Evolutionary conservation across 2,888 invertebrate genomes (phyloP).

Genomic region (Amphipyra tragopoginis): DNA sequence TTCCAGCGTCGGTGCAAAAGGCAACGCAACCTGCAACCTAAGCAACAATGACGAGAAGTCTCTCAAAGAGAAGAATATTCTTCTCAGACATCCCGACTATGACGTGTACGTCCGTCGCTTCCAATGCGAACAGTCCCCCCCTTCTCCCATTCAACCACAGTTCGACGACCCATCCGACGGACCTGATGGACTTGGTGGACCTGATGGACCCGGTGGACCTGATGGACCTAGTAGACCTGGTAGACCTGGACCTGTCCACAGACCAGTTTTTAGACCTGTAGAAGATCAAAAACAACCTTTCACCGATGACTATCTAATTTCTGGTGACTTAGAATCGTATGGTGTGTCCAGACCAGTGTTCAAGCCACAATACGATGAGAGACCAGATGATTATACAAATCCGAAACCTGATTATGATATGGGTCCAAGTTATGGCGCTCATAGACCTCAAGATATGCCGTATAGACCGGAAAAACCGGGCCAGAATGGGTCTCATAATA

Average conservation of each 20-base stretch:
- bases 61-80: constrained; percentile 74
- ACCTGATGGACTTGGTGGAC: constrained; percentile 27
- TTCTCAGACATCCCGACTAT: constrained; percentile 80
- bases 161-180: constrained; percentile 69
- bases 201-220: constrained; percentile 31
- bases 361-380: constrained; percentile 66
- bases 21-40: constrained; percentile 84
- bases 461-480: constrained; percentile 67
- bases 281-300: constrained; percentile 74
- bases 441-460: constrained; percentile 77
- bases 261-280: constrained; percentile 80
- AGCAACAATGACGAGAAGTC: constrained; percentile 78
- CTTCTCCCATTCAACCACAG: constrained; percentile 76
- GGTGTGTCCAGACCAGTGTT: constrained; percentile 61
- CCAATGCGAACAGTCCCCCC: constrained; percentile 82
- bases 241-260: constrained; percentile 57
- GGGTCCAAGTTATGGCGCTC: constrained; percentile 79
- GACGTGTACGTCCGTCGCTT: constrained; percentile 82
- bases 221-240: constrained; percentile 41
- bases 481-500: constrained; percentile 40
- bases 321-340: constrained; percentile 64
- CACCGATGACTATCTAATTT: constrained; percentile 69
- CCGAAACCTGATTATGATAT: constrained; percentile 72
- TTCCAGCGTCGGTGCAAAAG: constrained; percentile 85
- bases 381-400: constrained; percentile 77